phyloP scores from a whole-genome alignment of 1,140 invertebrate genomes.

The Pentalonia nigronervosa region DNA sequence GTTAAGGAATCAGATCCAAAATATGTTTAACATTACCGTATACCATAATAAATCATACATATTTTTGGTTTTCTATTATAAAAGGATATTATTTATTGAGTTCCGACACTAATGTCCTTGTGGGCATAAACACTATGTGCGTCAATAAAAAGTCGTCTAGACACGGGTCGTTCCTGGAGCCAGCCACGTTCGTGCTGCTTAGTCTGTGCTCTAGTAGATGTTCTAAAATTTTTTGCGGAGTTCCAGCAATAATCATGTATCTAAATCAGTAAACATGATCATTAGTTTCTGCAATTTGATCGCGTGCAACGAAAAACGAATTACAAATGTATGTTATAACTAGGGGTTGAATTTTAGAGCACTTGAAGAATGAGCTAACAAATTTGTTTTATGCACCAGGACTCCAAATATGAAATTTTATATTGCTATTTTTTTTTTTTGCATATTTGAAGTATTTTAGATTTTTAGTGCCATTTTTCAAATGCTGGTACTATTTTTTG shows the following conservation, averaged over 20 bases:
- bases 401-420: too few relatives aligned
- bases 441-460: too few relatives aligned
- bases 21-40: neutral
- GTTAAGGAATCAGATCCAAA: constrained; percentile 65
- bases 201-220: constrained; percentile 79
- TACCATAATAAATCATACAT: neutral
- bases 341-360: too few relatives aligned
- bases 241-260: constrained; percentile 89
- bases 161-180: constrained; percentile 71
- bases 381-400: too few relatives aligned
- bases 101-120: constrained; percentile 77
- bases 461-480: too few relatives aligned
- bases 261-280: constrained; percentile 65
- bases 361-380: too few relatives aligned
- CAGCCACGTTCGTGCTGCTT: constrained; percentile 65
- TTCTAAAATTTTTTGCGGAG: constrained; percentile 87
- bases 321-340: neutral
- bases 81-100: constrained; percentile 82
- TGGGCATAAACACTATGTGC: constrained; percentile 87
- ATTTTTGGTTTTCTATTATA: constrained; percentile 58
- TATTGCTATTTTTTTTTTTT: too few relatives aligned
- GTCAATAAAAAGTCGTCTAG: constrained; percentile 87
- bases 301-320: neutral
- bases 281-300: neutral
- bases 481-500: too few relatives aligned